Conservation (phyloP, 2,797 vertebrate genomes). For the Atherinosoma microstoma region DNA sequence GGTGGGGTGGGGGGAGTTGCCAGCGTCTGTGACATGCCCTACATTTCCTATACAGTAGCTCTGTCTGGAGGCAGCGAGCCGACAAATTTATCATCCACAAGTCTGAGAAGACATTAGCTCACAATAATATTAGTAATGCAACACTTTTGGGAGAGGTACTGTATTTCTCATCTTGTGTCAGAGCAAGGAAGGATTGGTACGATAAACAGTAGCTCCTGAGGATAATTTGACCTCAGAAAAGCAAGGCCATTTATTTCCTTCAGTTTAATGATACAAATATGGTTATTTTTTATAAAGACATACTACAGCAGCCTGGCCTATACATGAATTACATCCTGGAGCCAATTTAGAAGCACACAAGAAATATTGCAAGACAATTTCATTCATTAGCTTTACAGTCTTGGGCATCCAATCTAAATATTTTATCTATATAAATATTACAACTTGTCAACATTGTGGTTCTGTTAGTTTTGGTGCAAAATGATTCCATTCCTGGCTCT, state of each 20-base stretch:
- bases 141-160: conserved; percentile 48
- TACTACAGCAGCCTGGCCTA: not conserved
- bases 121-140: conserved; percentile 60
- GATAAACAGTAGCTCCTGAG: conserved; percentile 68
- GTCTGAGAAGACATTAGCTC: conserved; percentile 65
- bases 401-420: conserved; percentile 2
- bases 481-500: no score
- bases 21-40: conserved; percentile 57
- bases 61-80: conserved; percentile 54
- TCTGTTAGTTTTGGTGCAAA: conserved; percentile 27
- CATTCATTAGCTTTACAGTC: conserved; percentile 30
- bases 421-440: conserved; percentile 35
- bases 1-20: not conserved
- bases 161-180: conserved; percentile 63
- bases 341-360: conserved; percentile 13
- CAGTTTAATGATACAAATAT: conserved; percentile 54
- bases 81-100: conserved; percentile 61
- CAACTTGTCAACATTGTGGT: conserved; percentile 24
- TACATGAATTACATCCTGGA: conserved; percentile 21
- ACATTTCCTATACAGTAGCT: conserved; percentile 48
- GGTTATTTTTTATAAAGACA: conserved; percentile 32
- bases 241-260: conserved; percentile 54
- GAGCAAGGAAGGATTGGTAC: conserved; percentile 47
- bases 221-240: conserved; percentile 61
- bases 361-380: conserved; percentile 2